phyloP scores from a whole-genome alignment of 2,888 invertebrate genomes.

The Torymus auratus region DNA sequence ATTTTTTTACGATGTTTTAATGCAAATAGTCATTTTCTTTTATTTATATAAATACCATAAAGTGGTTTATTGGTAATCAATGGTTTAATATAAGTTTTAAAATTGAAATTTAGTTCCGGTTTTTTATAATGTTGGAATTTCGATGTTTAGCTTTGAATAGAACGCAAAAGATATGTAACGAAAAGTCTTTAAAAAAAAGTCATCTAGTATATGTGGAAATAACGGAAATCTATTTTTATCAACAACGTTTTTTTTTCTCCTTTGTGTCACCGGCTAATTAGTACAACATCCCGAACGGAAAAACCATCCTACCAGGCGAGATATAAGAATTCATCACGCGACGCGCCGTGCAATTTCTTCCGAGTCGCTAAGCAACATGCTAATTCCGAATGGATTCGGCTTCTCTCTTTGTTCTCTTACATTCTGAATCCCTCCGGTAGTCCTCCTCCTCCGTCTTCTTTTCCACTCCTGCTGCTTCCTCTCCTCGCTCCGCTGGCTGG shows the following conservation, averaged over 20 bases:
- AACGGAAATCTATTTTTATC: neutral
- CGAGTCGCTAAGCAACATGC: constrained; percentile 12
- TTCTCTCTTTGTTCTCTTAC: neutral
- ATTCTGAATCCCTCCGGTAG: neutral
- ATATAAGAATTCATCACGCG: too few relatives aligned
- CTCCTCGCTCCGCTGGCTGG: neutral
- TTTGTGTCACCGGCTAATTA: neutral
- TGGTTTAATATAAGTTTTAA: too few relatives aligned
- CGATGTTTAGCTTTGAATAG: too few relatives aligned
- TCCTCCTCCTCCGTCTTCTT: neutral
- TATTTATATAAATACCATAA: too few relatives aligned
- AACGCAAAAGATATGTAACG: too few relatives aligned
- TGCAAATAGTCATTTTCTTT: too few relatives aligned
- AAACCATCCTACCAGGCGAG: neutral
- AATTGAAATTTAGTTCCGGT: too few relatives aligned
- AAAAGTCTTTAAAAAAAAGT: neutral
- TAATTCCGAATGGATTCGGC: constrained; percentile 33
- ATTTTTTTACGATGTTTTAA: too few relatives aligned
- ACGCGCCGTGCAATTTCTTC: neutral
- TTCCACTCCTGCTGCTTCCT: neutral
- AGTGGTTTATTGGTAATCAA: too few relatives aligned
- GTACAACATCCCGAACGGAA: too few relatives aligned
- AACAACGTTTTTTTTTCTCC: neutral
- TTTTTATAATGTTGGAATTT: too few relatives aligned
- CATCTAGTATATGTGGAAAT: neutral